Evolutionary conservation across 2,113 vertebrate species (phyloP).

Genomic region (Nicator chloris): DNA sequence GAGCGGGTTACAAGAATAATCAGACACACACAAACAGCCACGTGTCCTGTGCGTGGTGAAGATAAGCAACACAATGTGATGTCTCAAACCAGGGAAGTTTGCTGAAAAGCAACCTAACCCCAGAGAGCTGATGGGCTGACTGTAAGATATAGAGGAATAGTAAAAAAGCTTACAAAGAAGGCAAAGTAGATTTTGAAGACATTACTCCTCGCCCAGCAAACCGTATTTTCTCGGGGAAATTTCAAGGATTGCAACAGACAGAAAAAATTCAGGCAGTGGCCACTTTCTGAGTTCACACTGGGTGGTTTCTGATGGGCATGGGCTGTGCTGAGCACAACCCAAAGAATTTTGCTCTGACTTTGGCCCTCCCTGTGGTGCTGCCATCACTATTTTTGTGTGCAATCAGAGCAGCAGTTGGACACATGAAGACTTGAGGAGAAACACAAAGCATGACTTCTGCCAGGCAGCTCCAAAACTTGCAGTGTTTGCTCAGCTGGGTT

Average conservation of each 20-base stretch:
- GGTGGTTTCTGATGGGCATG: not conserved
- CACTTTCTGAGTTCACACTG: not conserved
- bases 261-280: not conserved
- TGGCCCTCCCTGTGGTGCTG: not conserved
- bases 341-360: not conserved
- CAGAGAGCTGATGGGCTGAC: not conserved
- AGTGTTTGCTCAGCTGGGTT: not conserved
- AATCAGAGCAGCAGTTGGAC: not conserved
- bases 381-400: not conserved
- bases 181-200: not conserved
- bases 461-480: not conserved
- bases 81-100: not conserved
- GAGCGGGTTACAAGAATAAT: not conserved
- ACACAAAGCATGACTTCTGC: not conserved
- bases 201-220: not conserved
- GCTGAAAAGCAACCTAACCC: not conserved
- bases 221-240: not conserved
- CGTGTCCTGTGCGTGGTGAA: not conserved
- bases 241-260: not conserved
- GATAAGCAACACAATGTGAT: not conserved
- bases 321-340: not conserved
- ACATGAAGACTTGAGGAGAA: not conserved
- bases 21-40: not conserved
- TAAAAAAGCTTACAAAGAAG: not conserved
- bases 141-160: not conserved